Percentiles rank a stretch among this genome's conserved stretches.
Evolutionary conservation across 1,140 invertebrate genomes (phyloP).

Genomic region (Drosophila arawakana): DNA sequence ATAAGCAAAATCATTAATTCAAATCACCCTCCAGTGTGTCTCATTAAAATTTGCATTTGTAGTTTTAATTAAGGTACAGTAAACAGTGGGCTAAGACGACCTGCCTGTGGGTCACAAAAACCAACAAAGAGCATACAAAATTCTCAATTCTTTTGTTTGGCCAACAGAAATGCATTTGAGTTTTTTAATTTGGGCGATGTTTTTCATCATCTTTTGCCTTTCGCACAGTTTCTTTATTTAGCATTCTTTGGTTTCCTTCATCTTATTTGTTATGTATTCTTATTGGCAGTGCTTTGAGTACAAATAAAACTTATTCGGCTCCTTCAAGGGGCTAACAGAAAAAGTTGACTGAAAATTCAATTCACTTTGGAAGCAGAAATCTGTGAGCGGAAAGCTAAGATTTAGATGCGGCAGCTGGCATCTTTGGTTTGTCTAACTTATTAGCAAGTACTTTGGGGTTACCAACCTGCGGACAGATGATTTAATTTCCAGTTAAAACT

Average conservation of each 20-base stretch:
- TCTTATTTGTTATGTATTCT: conserved; percentile 70
- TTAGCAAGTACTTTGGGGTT: conserved; percentile 47
- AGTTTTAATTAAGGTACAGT: conserved; percentile 69
- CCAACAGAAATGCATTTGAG: conserved; percentile 56
- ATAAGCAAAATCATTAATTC: conserved; percentile 8
- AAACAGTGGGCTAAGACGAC: conserved; percentile 26
- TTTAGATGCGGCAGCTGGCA: neutral
- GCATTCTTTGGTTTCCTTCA: conserved; percentile 20
- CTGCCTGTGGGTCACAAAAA: conserved; percentile 16
- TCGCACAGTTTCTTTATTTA: conserved; percentile 27
- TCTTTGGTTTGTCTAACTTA: conserved; percentile 61
- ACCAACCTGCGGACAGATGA: conserved; percentile 57
- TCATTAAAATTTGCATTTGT: conserved; percentile 68
- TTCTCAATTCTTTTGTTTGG: conserved; percentile 41
- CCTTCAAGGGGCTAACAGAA: conserved; percentile 48
- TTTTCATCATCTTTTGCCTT: conserved; percentile 25
- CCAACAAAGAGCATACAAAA: conserved; percentile 10
- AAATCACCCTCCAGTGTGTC: conserved; percentile 7
- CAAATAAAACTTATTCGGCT: conserved; percentile 59
- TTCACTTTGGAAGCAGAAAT: conserved; percentile 31
- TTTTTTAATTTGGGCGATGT: conserved; percentile 38
- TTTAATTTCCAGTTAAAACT: conserved; percentile 64
- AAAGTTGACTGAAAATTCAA: conserved; percentile 74
- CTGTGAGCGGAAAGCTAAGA: neutral
- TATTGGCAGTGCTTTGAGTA: conserved; percentile 49